Conservation (phyloP, 2,888 invertebrate genomes). For the Eristalis intricaria region DNA sequence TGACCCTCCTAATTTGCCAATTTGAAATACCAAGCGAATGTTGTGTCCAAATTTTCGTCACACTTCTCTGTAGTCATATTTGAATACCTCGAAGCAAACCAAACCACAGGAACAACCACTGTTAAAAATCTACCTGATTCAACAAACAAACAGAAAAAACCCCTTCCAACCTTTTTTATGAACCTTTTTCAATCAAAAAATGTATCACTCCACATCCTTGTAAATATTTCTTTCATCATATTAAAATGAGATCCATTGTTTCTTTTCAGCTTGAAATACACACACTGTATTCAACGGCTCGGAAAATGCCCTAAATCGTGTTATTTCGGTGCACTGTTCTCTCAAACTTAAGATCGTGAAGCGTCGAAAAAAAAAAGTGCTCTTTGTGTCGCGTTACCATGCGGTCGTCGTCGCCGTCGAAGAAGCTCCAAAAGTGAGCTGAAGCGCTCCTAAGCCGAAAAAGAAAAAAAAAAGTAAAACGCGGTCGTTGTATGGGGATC, state of each 20-base stretch:
- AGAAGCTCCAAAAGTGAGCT: conserved; percentile 57
- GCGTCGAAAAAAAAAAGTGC: conserved; percentile 34
- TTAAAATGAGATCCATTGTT: conserved; percentile 8
- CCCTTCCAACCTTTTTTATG: neutral
- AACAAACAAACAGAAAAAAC: neutral
- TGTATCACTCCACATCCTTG: neutral
- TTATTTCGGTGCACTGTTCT: conserved; percentile 5
- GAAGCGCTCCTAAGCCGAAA: neutral
- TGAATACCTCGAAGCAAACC: no score
- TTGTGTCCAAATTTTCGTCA: no score
- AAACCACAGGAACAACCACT: neutral
- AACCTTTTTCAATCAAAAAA: neutral
- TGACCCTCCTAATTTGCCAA: no score
- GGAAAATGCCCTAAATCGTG: conserved; percentile 55
- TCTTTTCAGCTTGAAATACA: conserved; percentile 57
- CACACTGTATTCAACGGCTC: conserved; percentile 35
- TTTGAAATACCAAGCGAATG: no score
- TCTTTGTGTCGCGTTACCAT: conserved; percentile 56
- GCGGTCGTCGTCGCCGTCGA: conserved; percentile 51
- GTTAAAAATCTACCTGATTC: neutral
- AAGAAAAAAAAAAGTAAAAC: conserved; percentile 6
- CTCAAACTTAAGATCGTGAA: conserved; percentile 52
- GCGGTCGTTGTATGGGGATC: conserved; percentile 47
- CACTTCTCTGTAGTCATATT: no score
- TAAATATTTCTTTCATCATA: neutral